Conservation (phyloP, 2,113 vertebrate species). For the Myrmecophaga tridactyla region DNA sequence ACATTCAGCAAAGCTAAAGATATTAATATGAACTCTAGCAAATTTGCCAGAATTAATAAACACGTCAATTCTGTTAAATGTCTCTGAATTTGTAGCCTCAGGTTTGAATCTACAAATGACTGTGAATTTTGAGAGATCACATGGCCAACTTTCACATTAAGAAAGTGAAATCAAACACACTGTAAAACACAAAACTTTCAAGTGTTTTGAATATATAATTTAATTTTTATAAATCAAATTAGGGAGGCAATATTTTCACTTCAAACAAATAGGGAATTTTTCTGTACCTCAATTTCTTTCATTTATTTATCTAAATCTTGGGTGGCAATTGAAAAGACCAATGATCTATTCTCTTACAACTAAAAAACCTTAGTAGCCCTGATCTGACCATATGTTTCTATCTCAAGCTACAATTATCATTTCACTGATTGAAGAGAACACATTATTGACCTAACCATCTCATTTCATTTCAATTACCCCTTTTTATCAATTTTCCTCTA, state of each 20-base stretch:
- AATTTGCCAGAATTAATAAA: background rate
- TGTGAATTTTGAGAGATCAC: background rate
- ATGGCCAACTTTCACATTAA: background rate
- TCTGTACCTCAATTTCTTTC: background rate
- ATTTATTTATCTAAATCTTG: background rate
- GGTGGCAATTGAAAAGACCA: background rate
- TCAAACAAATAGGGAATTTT: background rate
- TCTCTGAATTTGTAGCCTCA: background rate
- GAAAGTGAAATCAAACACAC: background rate
- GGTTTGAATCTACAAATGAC: background rate
- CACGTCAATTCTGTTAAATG: background rate
- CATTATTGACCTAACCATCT: background rate
- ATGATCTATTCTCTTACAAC: background rate
- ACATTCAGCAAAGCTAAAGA: background rate
- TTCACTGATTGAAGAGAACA: background rate
- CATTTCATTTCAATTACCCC: background rate
- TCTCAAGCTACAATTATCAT: background rate
- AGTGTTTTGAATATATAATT: background rate
- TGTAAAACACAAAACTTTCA: background rate
- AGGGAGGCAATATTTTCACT: background rate
- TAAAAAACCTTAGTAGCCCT: background rate
- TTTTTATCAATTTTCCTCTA: background rate
- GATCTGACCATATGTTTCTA: background rate
- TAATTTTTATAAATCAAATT: background rate
- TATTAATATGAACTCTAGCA: background rate